phyloP scores from a whole-genome alignment of 2,888 invertebrate genomes.

The Volucella zonaria region DNA sequence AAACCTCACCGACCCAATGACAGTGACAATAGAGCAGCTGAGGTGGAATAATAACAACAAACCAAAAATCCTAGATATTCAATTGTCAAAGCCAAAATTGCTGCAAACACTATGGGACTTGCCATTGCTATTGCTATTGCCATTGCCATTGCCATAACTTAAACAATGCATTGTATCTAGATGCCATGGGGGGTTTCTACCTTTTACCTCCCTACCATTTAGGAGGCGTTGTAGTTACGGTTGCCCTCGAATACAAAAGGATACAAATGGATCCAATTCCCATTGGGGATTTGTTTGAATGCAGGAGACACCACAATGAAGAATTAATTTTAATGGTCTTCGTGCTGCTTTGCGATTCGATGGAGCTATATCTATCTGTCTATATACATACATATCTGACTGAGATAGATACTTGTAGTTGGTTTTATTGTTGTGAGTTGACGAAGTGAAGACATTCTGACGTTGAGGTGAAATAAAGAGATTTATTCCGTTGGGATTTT shows the following conservation, averaged over 20 bases:
- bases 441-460: constrained; percentile 21
- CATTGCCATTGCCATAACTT: constrained; percentile 22
- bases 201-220: background rate
- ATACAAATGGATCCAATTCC: constrained; percentile 52
- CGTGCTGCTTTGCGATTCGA: constrained; percentile 39
- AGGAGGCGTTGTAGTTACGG: background rate
- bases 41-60: constrained; percentile 42
- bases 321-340: constrained; percentile 61
- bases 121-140: no score
- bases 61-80: constrained; percentile 35
- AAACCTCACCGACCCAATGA: constrained; percentile 26
- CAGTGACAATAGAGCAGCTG: constrained; percentile 21
- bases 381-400: background rate
- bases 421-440: background rate
- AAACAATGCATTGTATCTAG: constrained; percentile 45
- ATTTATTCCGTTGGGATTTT: constrained; percentile 15
- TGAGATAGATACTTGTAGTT: background rate
- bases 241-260: constrained; percentile 46
- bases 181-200: constrained; percentile 34
- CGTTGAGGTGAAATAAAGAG: constrained; percentile 30
- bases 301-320: constrained; percentile 50
- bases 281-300: constrained; percentile 48
- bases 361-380: background rate
- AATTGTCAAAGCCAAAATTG: constrained; percentile 59
- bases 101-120: constrained; percentile 47